Percentiles rank a stretch among this genome's conserved stretches.
phyloP scores from a whole-genome alignment of 2,888 invertebrate genomes.

The Apodemia hepburni region DNA sequence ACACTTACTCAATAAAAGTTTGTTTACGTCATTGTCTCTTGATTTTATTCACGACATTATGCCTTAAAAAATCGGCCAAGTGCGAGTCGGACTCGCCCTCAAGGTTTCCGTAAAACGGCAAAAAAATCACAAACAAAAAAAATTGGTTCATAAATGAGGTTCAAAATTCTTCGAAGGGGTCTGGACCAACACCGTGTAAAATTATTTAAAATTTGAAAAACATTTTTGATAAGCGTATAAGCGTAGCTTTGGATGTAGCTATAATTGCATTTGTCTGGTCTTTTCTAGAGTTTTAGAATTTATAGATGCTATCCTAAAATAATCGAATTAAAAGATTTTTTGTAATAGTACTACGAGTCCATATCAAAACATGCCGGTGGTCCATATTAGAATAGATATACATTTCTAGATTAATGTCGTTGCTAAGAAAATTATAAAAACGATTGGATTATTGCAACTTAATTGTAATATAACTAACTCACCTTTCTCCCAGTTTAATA shows the following conservation, averaged over 20 bases:
- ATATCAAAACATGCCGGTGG: conserved; percentile 25
- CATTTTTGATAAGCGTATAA: conserved; percentile 24
- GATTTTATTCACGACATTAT: background rate
- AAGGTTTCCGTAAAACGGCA: too few species aligned
- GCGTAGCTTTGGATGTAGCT: conserved; percentile 23
- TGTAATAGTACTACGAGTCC: conserved; percentile 19
- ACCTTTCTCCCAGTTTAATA: background rate
- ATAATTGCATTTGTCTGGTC: conserved; percentile 19
- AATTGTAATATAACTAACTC: conserved; percentile 12
- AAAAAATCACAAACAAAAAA: too few species aligned
- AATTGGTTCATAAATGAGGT: too few species aligned
- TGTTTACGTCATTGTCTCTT: background rate
- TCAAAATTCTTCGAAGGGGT: too few species aligned
- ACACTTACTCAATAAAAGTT: background rate
- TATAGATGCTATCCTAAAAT: too few species aligned
- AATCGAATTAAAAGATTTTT: conserved; percentile 8
- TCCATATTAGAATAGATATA: conserved; percentile 27
- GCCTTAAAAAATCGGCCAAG: too few species aligned
- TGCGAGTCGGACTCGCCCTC: too few species aligned
- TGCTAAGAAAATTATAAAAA: conserved; percentile 29
- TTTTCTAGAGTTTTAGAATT: conserved; percentile 18
- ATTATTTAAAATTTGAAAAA: too few species aligned
- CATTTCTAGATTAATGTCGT: conserved; percentile 29
- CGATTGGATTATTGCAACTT: background rate
- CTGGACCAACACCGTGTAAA: too few species aligned